Percentiles rank a stretch among this genome's conserved stretches.
phyloP scores from a whole-genome alignment of 1,140 invertebrate genomes.

The Theocolax elegans region DNA sequence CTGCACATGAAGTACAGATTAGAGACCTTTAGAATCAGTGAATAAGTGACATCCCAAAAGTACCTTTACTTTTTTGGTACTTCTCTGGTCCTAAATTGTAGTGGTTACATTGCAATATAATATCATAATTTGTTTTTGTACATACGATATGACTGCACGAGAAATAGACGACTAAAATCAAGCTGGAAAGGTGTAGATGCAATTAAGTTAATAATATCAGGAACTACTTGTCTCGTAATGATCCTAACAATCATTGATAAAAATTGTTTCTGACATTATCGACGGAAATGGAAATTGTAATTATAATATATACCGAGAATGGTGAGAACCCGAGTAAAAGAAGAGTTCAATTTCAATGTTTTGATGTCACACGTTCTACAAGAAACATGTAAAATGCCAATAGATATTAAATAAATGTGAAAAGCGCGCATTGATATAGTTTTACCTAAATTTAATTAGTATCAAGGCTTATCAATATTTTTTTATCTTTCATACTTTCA shows the following conservation, averaged over 20 bases:
- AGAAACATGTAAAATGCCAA: constrained; percentile 50
- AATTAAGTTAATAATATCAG: constrained; percentile 13
- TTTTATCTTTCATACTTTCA: no score
- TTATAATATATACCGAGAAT: neutral
- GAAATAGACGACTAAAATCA: neutral
- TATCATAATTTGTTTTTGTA: constrained; percentile 21
- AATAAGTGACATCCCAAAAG: neutral
- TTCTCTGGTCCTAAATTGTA: no score
- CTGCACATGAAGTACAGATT: neutral
- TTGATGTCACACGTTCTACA: constrained; percentile 51
- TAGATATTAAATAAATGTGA: constrained; percentile 53
- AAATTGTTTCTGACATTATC: neutral
- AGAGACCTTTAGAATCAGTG: neutral
- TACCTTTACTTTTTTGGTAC: neutral
- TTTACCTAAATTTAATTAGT: no score
- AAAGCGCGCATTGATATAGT: no score
- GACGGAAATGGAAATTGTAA: constrained; percentile 2
- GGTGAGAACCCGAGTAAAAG: no score
- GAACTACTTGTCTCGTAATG: neutral
- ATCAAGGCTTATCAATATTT: no score
- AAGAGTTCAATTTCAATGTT: constrained; percentile 47
- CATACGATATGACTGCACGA: constrained; percentile 5
- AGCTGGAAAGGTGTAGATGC: no score
- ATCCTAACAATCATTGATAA: neutral
- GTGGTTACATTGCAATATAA: no score